Base-by-base conservation (phyloP, 2,797 vertebrate genomes). In the Crocidura indochinensis region DNA sequence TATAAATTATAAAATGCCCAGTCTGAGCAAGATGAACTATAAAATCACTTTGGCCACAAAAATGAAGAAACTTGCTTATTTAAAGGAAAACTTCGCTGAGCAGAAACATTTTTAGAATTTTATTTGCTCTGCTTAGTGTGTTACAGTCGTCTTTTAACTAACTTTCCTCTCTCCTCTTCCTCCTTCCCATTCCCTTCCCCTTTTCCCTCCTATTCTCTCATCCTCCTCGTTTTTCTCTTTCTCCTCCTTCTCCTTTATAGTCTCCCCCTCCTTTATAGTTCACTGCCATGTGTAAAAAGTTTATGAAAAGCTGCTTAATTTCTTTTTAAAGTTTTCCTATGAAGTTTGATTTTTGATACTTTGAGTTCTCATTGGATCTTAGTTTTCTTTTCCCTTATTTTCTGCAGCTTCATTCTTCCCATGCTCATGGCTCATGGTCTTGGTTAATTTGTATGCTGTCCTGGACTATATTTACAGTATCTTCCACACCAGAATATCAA, bases 281-380 rank as follows among this genome's bases (percentile, higher is more conserved):
- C 38, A 38, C 38, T 38, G 38, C 5, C 38, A 2, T 38, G 38
- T 38, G 38, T 38, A 38, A 38, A 38, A 38, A 2, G 38, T 38
- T 38, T 5, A 38, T 38, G 38, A 38, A 38, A 38, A 38, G 38
- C 38, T 38, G 38, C 38, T 38, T 38, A 38, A 38, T 38, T 38
- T 38, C n/a, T 38, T 60, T 60, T 60, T 22, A 91, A 88, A 47
- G 0, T 10, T 86, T 77, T 8, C n/a, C 20, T 10, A 56, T 44
- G 27, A 81, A 64, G 7, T 87, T 2, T 88, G 44, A 74, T 72
- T 90, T 87, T 71, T 67, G 92, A 86, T 44, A 9, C 17, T 79
- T 90, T 82, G 69, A 87, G 62, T 76, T 82, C 53, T 87, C 20
- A 49, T n/a, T 2, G 29, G 44, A 46, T 79, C 8, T 82, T 73